Evolutionary conservation across 64 coral and sea anemone genomes (phyloP).

Genomic region (Porites australiensis): DNA sequence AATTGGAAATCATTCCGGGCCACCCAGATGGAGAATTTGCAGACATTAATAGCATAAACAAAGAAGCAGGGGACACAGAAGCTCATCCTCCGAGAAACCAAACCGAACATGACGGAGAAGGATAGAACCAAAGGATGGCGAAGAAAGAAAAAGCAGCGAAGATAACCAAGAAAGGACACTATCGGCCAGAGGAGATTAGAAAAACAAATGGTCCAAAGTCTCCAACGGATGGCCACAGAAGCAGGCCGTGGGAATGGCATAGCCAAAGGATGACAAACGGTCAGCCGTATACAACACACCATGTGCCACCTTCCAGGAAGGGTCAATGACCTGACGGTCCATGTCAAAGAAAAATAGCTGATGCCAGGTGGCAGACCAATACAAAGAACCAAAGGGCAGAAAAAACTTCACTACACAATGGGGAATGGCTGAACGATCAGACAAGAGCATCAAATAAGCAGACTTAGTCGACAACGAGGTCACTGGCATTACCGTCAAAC

Average conservation of each 20-base stretch:
- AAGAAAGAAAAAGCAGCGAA: not conserved
- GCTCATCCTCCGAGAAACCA: not conserved
- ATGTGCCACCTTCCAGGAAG: constrained; percentile 4
- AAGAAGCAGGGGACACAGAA: not conserved
- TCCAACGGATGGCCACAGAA: not conserved
- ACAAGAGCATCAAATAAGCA: not conserved
- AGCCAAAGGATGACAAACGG: not conserved
- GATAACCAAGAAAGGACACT: not conserved
- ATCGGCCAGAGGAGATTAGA: not conserved
- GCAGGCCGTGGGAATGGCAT: not conserved
- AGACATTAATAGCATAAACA: not conserved
- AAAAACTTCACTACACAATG: not conserved
- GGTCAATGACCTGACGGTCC: constrained; percentile 23
- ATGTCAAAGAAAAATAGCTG: no score
- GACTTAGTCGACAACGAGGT: not conserved
- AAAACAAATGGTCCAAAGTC: not conserved
- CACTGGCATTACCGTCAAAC: no score
- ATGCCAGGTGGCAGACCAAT: constrained; percentile 13
- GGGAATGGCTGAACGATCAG: not conserved
- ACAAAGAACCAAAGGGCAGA: not conserved
- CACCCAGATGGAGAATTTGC: not conserved
- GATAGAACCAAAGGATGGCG: not conserved
- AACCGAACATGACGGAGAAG: not conserved
- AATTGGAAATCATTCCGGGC: not conserved
- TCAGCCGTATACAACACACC: not conserved